These are phyloP conservation scores for Clarias macrocephalus DNA, from an alignment of 2,113 vertebrate genomes.

Conservation along the genomic window DNA sequence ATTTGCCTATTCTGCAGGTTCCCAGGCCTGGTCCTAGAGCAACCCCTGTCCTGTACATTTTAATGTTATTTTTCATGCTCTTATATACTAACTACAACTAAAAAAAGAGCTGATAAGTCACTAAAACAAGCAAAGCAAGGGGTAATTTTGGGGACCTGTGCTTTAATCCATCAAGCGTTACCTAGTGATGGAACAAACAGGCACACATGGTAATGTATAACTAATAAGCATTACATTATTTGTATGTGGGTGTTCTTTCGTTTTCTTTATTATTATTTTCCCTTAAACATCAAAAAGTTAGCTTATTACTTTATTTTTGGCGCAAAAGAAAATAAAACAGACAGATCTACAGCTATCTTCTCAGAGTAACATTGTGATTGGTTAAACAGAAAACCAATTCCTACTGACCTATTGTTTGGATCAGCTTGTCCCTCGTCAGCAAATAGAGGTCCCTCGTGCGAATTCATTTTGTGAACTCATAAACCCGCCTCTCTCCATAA, in stretches of 20 bases:
- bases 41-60: background rate
- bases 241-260: background rate
- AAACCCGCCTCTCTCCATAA: constrained; percentile 25
- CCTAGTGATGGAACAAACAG: background rate
- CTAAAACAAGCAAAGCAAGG: background rate
- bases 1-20: background rate
- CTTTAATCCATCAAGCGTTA: background rate
- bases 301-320: background rate
- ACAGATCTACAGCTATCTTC: background rate
- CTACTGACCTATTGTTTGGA: background rate
- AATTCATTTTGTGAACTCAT: constrained; percentile 31
- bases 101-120: background rate
- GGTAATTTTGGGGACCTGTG: background rate
- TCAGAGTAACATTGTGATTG: background rate
- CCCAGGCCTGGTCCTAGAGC: background rate
- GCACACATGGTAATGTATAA: background rate
- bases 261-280: background rate
- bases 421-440: background rate
- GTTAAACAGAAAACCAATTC: background rate
- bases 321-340: background rate
- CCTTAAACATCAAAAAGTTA: background rate
- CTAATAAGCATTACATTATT: background rate
- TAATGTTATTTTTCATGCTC: background rate
- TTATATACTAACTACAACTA: background rate
- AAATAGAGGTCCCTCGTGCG: background rate